Evolutionary conservation across 2,113 vertebrate genomes (phyloP).

Genomic region (Chlorocebus sabaeus): DNA sequence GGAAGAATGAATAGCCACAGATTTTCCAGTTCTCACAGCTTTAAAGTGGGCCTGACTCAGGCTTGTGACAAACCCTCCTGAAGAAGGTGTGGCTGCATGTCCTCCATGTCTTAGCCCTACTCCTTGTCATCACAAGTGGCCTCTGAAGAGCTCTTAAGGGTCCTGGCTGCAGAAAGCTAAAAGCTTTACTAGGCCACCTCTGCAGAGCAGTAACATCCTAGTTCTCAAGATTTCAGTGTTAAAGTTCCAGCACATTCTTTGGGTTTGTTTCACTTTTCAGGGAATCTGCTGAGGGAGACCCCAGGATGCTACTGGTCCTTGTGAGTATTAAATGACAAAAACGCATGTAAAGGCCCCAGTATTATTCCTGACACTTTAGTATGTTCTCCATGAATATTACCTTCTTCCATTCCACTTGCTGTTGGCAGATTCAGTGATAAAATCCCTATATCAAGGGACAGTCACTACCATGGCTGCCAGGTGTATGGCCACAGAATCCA

Average conservation of each 20-base stretch:
- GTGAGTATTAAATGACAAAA: not conserved
- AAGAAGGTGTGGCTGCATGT: constrained; percentile 45
- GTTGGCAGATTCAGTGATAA: not conserved
- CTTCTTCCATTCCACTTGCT: not conserved
- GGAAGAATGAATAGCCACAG: not conserved
- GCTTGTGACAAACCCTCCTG: constrained; percentile 58
- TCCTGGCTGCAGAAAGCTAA: constrained; percentile 60
- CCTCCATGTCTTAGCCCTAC: constrained; percentile 44
- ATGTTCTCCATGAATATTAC: not conserved
- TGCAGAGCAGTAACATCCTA: constrained; percentile 53
- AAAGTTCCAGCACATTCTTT: constrained; percentile 59
- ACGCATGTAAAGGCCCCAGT: not conserved
- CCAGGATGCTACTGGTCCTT: not conserved
- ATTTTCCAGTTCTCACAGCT: constrained; percentile 46
- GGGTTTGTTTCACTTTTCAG: constrained; percentile 29
- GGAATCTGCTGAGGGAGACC: not conserved
- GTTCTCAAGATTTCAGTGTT: constrained; percentile 59
- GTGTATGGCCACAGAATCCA: not conserved
- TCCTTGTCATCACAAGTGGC: constrained; percentile 68
- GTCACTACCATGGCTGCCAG: not conserved
- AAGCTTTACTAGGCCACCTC: constrained; percentile 67
- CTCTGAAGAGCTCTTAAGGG: constrained; percentile 70
- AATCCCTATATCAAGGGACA: not conserved
- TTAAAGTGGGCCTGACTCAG: constrained; percentile 48
- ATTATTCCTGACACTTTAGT: not conserved